Base-by-base conservation (phyloP, 2,888 invertebrate genomes). In the Therioaphis trifolii region DNA sequence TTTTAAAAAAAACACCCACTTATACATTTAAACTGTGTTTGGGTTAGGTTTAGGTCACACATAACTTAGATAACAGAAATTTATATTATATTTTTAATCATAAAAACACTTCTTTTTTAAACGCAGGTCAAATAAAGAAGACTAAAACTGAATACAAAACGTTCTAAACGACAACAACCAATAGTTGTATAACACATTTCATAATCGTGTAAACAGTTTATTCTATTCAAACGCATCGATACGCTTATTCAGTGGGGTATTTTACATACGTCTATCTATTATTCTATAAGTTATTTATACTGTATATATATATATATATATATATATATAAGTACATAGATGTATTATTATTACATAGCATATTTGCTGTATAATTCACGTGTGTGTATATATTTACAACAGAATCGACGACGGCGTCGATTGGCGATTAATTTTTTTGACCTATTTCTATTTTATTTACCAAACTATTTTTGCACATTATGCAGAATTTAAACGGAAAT, bases 401-500 rank as follows among this genome's bases (percentile, higher is more conserved):
- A 40, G 21, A 11, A 12, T 21, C 55, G 40, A 52, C 40, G 40
- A 11, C 40, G 40, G 2, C 68, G 4, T n/a, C 43, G n/a, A 18
- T 55, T 24, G n/a, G 14, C 18, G n/a, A 18, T 9, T 24, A 77
- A 49, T 27, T 40, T 58, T 35, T 69, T 69, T 69, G 78, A 69
- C 78, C 78, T 55, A 79, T 55, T 69, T 79, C 35, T n/a, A 68
- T 69, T 24, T 35, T 43, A 55, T 52, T 27, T 24, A 63, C 24
- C 52, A 77, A 63, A 55, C 24, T 12, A 12, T 69, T 82, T 82
- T 74, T 29, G 82, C 82, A n/a, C 40, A 29, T 82, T 80, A 74
- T 24, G 82, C 82, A 82, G 63, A 82, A 66, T 82, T 74, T 63
- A 0, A 74, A 74, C 74, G 82, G 63, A 82, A 82, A 82, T 82